phyloP scores from a whole-genome alignment of 2,888 invertebrate genomes.

The Ernsta delagoae region DNA sequence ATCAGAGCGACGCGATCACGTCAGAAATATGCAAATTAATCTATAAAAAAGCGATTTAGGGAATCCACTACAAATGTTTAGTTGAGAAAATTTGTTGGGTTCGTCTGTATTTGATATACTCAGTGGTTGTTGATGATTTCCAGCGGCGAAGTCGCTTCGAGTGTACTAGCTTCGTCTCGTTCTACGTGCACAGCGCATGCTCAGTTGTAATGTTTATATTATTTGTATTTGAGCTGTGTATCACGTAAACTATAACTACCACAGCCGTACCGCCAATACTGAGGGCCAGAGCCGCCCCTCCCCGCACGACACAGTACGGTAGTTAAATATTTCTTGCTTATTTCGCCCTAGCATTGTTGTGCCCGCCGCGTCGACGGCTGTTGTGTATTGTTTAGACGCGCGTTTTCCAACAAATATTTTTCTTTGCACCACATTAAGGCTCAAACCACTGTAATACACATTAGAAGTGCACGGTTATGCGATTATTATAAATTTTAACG shows the following conservation, averaged over 20 bases:
- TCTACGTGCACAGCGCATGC: slow-evolving; percentile 78
- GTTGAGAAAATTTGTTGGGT: slow-evolving; percentile 44
- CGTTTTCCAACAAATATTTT: too few relatives aligned
- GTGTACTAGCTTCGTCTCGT: slow-evolving; percentile 60
- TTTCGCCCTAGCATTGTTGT: too few relatives aligned
- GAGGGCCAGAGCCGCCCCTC: slow-evolving; percentile 80
- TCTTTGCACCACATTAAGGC: too few relatives aligned
- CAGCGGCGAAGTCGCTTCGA: slow-evolving; percentile 22
- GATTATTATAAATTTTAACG: slow-evolving; percentile 7
- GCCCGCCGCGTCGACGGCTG: too few relatives aligned
- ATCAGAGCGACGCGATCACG: slow-evolving; percentile 55
- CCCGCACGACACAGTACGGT: slow-evolving; percentile 69
- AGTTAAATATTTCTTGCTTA: slow-evolving; percentile 86
- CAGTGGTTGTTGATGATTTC: slow-evolving; percentile 25
- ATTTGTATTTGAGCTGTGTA: slow-evolving; percentile 86
- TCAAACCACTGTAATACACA: too few relatives aligned
- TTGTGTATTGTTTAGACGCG: too few relatives aligned
- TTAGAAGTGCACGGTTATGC: slow-evolving; percentile 2
- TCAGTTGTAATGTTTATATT: slow-evolving; percentile 84
- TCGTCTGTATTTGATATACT: slow-evolving; percentile 41
- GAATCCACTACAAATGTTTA: slow-evolving; percentile 60
- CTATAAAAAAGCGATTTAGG: slow-evolving; percentile 75
- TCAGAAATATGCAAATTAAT: slow-evolving; percentile 84
- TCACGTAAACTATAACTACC: slow-evolving; percentile 86
- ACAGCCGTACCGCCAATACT: slow-evolving; percentile 84